Evolutionary conservation across 2,113 vertebrate species (phyloP).

Genomic region (Nesospiza acunhae): DNA sequence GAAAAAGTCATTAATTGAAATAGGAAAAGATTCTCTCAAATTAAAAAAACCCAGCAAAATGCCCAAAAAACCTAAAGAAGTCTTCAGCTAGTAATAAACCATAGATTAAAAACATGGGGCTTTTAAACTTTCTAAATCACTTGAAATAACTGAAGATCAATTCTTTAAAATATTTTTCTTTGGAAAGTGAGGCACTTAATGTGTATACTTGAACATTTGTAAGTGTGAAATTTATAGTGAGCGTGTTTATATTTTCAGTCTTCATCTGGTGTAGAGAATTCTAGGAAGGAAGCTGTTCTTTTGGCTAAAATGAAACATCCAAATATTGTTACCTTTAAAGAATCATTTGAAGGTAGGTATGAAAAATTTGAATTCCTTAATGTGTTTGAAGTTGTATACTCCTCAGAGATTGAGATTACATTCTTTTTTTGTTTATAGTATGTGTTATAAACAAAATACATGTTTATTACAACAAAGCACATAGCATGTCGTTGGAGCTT

Average conservation of each 20-base stretch:
- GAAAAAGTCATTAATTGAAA: not conserved
- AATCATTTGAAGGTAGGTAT: slow-evolving; percentile 87
- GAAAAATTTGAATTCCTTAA: not conserved
- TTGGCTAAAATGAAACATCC: slow-evolving; percentile 90
- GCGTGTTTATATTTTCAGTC: slow-evolving; percentile 74
- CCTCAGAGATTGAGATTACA: not conserved
- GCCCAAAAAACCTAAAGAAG: accelerated
- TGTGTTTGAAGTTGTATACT: not conserved
- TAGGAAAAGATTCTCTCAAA: not conserved
- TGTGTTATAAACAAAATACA: not conserved
- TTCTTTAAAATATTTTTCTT: not conserved
- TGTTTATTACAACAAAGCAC: not conserved
- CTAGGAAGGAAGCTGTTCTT: slow-evolving; percentile 85
- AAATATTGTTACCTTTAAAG: slow-evolving; percentile 87
- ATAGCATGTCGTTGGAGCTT: not conserved
- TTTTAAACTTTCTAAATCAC: not conserved
- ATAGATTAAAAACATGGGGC: not conserved
- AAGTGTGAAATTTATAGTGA: not conserved
- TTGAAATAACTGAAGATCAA: not conserved
- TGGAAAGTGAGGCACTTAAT: not conserved
- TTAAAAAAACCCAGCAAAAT: not conserved
- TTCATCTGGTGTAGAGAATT: slow-evolving; percentile 67
- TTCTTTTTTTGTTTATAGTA: not conserved
- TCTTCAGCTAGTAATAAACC: not conserved
- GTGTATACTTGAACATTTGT: not conserved